Conservation (phyloP, 1,140 invertebrate species). For the Ganaspis sp. region DNA sequence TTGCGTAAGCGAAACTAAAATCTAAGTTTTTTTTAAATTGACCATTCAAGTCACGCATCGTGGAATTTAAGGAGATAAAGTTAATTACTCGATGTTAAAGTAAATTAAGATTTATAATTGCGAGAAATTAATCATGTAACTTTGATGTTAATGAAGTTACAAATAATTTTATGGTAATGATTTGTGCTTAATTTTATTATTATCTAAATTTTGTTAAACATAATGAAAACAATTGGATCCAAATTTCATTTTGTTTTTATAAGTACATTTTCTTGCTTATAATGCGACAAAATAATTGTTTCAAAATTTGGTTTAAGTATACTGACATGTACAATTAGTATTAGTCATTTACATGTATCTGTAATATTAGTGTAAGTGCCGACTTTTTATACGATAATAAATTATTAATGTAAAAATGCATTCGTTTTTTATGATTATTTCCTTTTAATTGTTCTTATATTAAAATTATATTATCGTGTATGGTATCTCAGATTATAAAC, state of each 20-base stretch:
- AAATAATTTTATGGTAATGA: no score
- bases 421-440: not conserved
- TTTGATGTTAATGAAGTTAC: no score
- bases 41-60: not conserved
- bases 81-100: not conserved
- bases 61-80: not conserved
- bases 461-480: not conserved
- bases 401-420: not conserved
- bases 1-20: constrained; percentile 1
- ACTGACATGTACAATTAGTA: not conserved
- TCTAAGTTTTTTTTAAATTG: not conserved
- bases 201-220: no score
- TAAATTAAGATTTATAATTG: not conserved
- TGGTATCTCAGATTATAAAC: no score
- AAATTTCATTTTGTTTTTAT: not conserved
- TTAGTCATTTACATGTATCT: not conserved
- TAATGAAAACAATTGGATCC: not conserved
- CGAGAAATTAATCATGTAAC: no score
- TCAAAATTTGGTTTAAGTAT: no score
- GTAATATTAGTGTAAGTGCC: not conserved
- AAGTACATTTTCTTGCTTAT: not conserved
- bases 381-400: constrained; percentile 17
- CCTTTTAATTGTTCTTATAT: not conserved
- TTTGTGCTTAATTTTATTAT: no score
- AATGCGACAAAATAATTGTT: not conserved